phyloP scores from a whole-genome alignment of 35 echinoderm and acorn worm species.

The Eucidaris tribuloides region DNA sequence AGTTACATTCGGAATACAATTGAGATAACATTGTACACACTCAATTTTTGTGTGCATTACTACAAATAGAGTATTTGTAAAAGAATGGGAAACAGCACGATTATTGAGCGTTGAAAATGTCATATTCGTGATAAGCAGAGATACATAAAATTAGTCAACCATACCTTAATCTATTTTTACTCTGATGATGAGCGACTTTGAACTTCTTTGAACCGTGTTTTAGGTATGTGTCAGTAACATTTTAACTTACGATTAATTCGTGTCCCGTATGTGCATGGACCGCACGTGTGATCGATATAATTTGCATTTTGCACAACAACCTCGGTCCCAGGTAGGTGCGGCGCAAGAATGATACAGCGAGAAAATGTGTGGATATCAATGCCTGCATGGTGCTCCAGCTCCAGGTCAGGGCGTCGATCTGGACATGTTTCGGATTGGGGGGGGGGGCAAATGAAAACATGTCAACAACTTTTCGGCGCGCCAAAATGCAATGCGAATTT shows the following conservation, averaged over 20 bases:
- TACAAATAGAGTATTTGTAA: not conserved
- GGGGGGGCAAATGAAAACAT: no score
- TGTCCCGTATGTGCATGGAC: not conserved
- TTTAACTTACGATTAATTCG: not conserved
- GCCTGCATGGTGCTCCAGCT: not conserved
- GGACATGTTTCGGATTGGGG: no score
- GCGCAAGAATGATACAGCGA: not conserved
- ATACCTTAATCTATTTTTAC: slow-evolving; percentile 36
- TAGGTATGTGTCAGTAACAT: not conserved
- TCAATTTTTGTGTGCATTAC: not conserved
- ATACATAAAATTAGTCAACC: not conserved
- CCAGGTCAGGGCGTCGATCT: no score
- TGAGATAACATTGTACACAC: not conserved
- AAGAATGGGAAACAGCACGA: not conserved
- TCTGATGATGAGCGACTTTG: slow-evolving; percentile 38
- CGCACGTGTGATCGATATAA: not conserved
- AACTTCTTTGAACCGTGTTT: not conserved
- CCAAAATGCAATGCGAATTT: no score
- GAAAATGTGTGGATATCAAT: not conserved
- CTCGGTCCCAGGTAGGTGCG: no score
- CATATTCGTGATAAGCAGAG: no score
- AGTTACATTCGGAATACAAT: not conserved
- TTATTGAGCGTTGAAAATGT: no score
- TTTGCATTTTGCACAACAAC: no score
- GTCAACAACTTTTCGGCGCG: no score